Percentiles rank a stretch among this genome's conserved stretches.
These are phyloP conservation scores for Peromyscus leucopus DNA, from an alignment of 2,113 vertebrate genomes.

Conservation along the genomic window DNA sequence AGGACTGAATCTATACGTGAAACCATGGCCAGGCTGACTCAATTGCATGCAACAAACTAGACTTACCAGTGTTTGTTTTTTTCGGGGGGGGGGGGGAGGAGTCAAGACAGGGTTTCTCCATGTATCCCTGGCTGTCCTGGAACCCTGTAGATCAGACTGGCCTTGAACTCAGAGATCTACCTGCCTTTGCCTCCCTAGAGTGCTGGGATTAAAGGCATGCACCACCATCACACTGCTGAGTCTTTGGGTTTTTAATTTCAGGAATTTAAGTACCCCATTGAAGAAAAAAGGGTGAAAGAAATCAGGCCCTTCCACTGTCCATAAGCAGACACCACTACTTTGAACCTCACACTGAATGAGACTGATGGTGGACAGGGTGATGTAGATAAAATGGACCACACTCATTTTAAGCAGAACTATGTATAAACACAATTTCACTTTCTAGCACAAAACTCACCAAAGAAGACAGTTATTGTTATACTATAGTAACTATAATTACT, in stretches of 20 bases:
- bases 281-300: neutral
- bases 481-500: slow-evolving; percentile 47
- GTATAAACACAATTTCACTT: neutral
- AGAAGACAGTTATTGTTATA: slow-evolving; percentile 14
- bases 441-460: slow-evolving; percentile 16
- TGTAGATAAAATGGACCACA: neutral
- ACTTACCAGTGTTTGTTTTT: neutral
- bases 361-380: neutral
- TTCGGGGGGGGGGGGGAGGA: too few species aligned
- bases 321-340: neutral
- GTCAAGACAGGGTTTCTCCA: too few species aligned
- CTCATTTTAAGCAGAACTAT: slow-evolving; percentile 24
- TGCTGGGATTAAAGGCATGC: too few species aligned
- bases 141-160: too few species aligned
- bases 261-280: neutral
- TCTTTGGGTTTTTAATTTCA: neutral
- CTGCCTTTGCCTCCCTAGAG: too few species aligned
- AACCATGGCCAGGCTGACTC: neutral
- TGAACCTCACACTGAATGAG: neutral
- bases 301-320: neutral
- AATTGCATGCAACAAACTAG: neutral
- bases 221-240: neutral
- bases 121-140: too few species aligned
- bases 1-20: neutral
- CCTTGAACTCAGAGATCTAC: too few species aligned